phyloP scores from a whole-genome alignment of 2,113 vertebrate species.

The Jaculus jaculus region DNA sequence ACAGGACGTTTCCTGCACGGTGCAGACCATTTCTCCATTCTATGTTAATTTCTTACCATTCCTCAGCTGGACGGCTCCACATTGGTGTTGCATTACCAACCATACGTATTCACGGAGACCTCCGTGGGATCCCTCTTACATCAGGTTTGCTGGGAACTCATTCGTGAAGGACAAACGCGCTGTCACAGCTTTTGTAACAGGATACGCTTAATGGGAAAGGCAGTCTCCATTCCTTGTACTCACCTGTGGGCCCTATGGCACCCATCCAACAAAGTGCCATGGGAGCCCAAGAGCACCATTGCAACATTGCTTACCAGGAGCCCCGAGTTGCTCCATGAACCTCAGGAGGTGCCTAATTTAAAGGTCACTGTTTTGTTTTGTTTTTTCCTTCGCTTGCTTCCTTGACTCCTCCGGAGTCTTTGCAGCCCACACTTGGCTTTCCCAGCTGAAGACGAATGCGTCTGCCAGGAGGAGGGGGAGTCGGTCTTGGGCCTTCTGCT shows the following conservation, averaged over 20 bases:
- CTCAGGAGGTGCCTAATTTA: accelerated
- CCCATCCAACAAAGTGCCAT: neutral
- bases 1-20: neutral
- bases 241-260: too few species aligned
- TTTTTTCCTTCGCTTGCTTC: too few species aligned
- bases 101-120: too few species aligned
- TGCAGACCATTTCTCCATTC: accelerated
- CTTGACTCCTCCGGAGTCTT: neutral
- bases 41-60: neutral
- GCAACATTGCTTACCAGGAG: neutral
- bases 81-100: neutral
- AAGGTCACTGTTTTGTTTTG: too few species aligned
- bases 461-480: neutral
- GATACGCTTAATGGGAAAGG: neutral
- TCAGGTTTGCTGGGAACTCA: neutral
- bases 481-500: accelerated
- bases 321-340: accelerated
- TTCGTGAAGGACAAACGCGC: neutral
- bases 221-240: neutral
- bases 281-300: neutral
- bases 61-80: neutral
- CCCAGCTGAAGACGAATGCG: neutral
- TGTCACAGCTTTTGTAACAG: neutral
- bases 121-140: neutral
- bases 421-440: neutral